Conservation (phyloP, 1,140 invertebrate species). For the Pantala flavescens region DNA sequence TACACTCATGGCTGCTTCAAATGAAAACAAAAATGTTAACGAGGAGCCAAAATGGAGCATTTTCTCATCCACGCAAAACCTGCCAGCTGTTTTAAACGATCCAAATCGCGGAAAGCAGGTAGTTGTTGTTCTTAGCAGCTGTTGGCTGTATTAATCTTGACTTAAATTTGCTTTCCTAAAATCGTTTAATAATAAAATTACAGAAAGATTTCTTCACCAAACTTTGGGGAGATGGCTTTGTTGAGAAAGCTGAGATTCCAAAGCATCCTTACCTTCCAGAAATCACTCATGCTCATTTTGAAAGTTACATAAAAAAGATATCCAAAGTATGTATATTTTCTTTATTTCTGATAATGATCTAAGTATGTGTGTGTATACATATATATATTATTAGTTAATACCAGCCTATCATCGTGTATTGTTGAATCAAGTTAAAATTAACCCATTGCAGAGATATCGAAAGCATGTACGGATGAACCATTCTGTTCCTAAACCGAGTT, state of each 20-base stretch:
- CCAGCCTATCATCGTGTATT: conserved; percentile 16
- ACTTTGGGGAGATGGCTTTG: conserved; percentile 93
- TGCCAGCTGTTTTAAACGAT: conserved; percentile 94
- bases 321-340: conserved; percentile 31
- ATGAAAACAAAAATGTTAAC: background rate
- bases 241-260: conserved; percentile 66
- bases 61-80: conserved; percentile 66
- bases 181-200: conserved; percentile 21
- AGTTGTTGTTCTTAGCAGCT: conserved; percentile 21
- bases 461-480: conserved; percentile 38
- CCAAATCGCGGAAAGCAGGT: conserved; percentile 79
- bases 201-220: conserved; percentile 85
- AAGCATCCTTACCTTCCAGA: conserved; percentile 72
- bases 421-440: too few species aligned
- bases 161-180: background rate
- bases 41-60: background rate
- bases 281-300: conserved; percentile 74
- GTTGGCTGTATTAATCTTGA: background rate
- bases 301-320: conserved; percentile 73
- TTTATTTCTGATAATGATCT: background rate
- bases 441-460: conserved; percentile 36
- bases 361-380: background rate
- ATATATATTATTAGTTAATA: background rate
- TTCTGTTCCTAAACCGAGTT: conserved; percentile 30
- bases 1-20: background rate